Base-by-base conservation (phyloP, 2,888 invertebrate genomes). In the Limulus polyphemus region DNA sequence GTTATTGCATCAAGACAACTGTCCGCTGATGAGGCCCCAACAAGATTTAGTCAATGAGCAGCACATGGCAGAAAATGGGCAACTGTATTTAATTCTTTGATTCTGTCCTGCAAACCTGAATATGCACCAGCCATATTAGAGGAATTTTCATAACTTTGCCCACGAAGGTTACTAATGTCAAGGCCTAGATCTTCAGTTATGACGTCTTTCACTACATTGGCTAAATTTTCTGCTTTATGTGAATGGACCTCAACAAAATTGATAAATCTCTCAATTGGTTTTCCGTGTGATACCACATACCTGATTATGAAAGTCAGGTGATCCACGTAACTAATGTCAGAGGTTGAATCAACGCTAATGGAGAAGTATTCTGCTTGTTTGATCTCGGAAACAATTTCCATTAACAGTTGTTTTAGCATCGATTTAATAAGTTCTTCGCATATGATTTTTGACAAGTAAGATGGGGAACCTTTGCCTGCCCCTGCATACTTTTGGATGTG, bases 381-480 rank as follows among this genome's bases (percentile, higher is more conserved):
- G 10, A 52, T 52, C 52, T 52, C 52, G 9, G 10, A 17, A 16
- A 52, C 14, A 52, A 52, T 52, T 17, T 9, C 52, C 17, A 16
- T 14, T 16, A 14, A 17, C n/a, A 52, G 14, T 16, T 17, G 52
- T 16, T 14, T 10, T 16, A 14, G 14, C 52, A 52, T 52, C 14
- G 17, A 16, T 52, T 52, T 17, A 10, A 72, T 71, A 67, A 73
- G 71, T 67, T 74, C 71, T 60, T 72, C 70, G 67, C 72, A 72
- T 47, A 71, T 73, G 67, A 70, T 72, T n/a, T 69, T 69, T 59
- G 69, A 69, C 61, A 70, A 64, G 67, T 70, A 71, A 62, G 75
- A 65, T 63, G 70, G 64, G 57, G 60, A 62, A 9, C 72, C 73
- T 59, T 54, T 68, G 10, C 73, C 72, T 57, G 64, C 61, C 59